Percentiles rank a stretch among this genome's conserved stretches.
Evolutionary conservation across 2,797 vertebrate species (phyloP).

Genomic region (Orientallactaga sibirica): DNA sequence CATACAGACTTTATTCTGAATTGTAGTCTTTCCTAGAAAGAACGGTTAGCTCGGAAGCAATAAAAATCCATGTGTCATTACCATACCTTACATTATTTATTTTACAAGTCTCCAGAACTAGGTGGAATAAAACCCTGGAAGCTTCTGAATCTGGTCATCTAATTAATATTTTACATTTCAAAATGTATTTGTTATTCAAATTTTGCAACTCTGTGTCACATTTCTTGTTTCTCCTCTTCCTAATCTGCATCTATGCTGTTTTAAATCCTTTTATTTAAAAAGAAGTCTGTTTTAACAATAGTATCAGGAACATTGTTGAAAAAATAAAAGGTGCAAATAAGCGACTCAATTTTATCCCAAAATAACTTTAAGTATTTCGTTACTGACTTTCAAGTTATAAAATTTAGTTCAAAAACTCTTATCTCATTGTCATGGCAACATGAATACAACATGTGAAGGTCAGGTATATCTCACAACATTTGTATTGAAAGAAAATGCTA

Average conservation of each 20-base stretch:
- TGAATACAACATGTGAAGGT: not conserved
- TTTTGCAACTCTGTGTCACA: not conserved
- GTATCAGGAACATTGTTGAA: not conserved
- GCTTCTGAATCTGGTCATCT: not conserved
- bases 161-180: not conserved
- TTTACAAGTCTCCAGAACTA: constrained; percentile 19
- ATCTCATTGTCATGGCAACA: not conserved
- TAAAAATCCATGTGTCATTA: constrained; percentile 36
- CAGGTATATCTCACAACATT: not conserved
- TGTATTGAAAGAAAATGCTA: not conserved
- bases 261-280: constrained; percentile 28
- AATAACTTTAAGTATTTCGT: not conserved
- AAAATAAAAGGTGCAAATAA: not conserved
- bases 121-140: not conserved
- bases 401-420: not conserved
- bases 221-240: not conserved
- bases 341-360: not conserved
- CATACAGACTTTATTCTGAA: not conserved
- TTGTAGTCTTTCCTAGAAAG: constrained; percentile 29
- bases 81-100: constrained; percentile 25
- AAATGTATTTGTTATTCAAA: not conserved
- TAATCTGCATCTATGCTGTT: not conserved
- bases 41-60: not conserved
- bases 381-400: not conserved
- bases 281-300: not conserved